Evolutionary conservation across 35 echinoderm and acorn worm species (phyloP).

Genomic region (Eucidaris tribuloides): DNA sequence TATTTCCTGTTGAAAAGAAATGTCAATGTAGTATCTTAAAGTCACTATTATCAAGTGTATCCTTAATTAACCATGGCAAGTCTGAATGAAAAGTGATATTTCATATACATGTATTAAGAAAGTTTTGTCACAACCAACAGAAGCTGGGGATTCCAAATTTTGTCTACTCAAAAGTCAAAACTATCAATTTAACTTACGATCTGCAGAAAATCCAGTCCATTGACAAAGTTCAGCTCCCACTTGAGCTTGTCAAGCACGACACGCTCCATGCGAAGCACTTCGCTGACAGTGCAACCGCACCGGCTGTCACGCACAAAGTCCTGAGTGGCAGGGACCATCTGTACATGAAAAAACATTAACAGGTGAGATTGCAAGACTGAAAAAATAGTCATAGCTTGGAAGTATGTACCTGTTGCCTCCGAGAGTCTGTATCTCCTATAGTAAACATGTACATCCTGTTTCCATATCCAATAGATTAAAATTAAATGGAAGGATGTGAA

Average conservation of each 20-base stretch:
- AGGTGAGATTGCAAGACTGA: neutral
- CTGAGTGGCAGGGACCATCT: conserved; percentile 91
- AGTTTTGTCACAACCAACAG: conserved; percentile 30
- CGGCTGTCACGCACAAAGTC: conserved; percentile 83
- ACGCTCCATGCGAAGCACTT: conserved; percentile 94
- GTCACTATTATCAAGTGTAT: no score
- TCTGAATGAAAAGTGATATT: no score
- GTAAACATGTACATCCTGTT: no score
- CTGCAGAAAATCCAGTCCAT: conserved; percentile 85
- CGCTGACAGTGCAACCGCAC: conserved; percentile 86
- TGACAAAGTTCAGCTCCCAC: conserved; percentile 86
- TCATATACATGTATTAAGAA: conserved; percentile 51
- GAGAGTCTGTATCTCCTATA: no score
- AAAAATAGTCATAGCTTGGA: neutral
- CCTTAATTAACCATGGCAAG: no score
- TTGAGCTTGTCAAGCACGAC: conserved; percentile 93
- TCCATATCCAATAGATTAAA: no score
- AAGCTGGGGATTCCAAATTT: conserved; percentile 44
- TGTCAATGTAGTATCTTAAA: no score
- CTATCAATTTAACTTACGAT: conserved; percentile 73
- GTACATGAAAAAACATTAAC: neutral
- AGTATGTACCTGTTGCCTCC: no score
- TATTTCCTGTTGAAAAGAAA: no score
- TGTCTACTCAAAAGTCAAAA: neutral
- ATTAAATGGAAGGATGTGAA: no score